phyloP scores from a whole-genome alignment of 1,140 invertebrate species.

The Bombus superbus region DNA sequence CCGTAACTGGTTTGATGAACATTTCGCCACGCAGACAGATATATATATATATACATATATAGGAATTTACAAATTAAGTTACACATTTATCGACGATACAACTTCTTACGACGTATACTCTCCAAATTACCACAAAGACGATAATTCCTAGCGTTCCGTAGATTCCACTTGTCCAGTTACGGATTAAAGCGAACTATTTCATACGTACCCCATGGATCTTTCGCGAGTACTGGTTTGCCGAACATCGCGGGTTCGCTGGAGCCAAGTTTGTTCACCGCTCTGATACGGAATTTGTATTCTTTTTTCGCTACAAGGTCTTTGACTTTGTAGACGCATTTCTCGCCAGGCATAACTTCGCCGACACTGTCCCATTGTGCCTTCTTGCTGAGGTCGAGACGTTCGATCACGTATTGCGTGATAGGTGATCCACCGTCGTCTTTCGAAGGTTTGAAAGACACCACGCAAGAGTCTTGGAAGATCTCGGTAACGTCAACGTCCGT shows the following conservation, averaged over 20 bases:
- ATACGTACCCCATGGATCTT: conserved; percentile 96
- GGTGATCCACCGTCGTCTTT: conserved; percentile 97
- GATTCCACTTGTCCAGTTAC: background rate
- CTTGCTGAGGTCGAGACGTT: conserved; percentile 95
- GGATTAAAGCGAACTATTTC: background rate
- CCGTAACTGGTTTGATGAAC: background rate
- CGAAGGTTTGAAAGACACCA: conserved; percentile 95
- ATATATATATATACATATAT: too few species aligned
- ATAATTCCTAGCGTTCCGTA: background rate
- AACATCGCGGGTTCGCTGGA: conserved; percentile 94
- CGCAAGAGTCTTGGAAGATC: conserved; percentile 95
- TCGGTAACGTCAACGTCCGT: conserved; percentile 95
- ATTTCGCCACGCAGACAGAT: background rate
- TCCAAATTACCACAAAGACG: background rate
- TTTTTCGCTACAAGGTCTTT: conserved; percentile 94
- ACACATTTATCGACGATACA: background rate
- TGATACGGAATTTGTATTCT: conserved; percentile 97
- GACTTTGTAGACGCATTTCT: conserved; percentile 91
- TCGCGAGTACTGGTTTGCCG: conserved; percentile 93
- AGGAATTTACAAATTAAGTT: background rate
- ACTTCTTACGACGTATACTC: background rate
- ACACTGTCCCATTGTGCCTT: conserved; percentile 95
- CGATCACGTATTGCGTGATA: conserved; percentile 95
- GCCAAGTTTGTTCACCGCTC: conserved; percentile 96
- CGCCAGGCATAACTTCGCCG: conserved; percentile 87